These are phyloP conservation scores for Solea senegalensis DNA, from an alignment of 2,113 vertebrate species.

Conservation along the genomic window DNA sequence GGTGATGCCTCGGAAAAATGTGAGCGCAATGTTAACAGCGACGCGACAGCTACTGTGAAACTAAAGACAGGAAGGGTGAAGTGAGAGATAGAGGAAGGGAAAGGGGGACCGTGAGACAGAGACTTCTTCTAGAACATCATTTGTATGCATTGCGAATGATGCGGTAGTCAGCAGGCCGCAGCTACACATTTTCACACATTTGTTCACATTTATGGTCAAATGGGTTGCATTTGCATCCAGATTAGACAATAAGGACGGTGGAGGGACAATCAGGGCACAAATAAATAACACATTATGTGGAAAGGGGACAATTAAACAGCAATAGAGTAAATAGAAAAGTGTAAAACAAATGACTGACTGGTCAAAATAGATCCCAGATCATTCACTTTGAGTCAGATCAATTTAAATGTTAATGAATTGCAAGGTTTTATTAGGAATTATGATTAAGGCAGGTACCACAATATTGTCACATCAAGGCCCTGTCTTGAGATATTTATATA, in stretches of 20 bases:
- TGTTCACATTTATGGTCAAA: constrained; percentile 70
- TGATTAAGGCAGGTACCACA: constrained; percentile 12
- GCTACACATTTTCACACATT: constrained; percentile 73
- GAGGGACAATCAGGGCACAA: not conserved
- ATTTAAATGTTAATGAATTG: not conserved
- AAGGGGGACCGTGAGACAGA: constrained; percentile 34
- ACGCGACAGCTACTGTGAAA: constrained; percentile 45
- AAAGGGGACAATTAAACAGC: not conserved
- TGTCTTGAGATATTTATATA: not conserved
- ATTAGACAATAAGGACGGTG: constrained; percentile 46
- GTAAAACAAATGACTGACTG: not conserved
- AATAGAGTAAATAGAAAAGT: not conserved
- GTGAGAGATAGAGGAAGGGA: constrained; percentile 36
- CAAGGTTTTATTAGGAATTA: constrained; percentile 27
- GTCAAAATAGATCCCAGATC: constrained; percentile 5
- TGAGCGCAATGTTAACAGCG: constrained; percentile 73
- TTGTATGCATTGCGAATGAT: constrained; percentile 74
- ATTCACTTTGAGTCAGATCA: not conserved
- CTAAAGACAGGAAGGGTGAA: constrained; percentile 43
- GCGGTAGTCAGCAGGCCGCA: constrained; percentile 62
- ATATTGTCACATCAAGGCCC: constrained; percentile 20
- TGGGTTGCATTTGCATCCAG: constrained; percentile 50
- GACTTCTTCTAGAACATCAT: constrained; percentile 73
- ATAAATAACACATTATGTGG: constrained; percentile 16
- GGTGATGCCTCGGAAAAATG: constrained; percentile 63